Evolutionary conservation across 2,888 invertebrate species (phyloP).

Genomic region (Acheta domesticus): DNA sequence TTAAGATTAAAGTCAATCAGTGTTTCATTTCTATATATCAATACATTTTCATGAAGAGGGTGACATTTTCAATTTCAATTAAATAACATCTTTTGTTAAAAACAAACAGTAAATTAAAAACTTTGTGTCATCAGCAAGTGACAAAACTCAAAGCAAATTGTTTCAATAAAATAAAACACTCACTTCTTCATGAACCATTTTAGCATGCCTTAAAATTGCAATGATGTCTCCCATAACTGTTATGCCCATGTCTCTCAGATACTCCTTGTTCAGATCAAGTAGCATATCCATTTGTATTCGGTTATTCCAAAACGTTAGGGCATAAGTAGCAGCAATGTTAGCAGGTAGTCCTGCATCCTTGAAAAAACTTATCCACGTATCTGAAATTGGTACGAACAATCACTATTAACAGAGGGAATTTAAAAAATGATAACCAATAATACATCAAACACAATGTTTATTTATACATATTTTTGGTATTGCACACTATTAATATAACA

Average conservation of each 20-base stretch:
- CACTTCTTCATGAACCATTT: conserved; percentile 54
- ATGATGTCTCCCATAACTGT: conserved; percentile 63
- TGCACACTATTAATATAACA: neutral
- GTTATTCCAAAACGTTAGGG: conserved; percentile 81
- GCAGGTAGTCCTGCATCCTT: conserved; percentile 78
- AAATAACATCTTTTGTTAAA: too few species aligned
- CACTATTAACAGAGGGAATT: too few species aligned
- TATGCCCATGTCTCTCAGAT: conserved; percentile 84
- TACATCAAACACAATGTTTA: neutral
- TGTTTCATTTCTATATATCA: too few species aligned
- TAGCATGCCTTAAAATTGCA: conserved; percentile 62
- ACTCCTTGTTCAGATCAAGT: conserved; percentile 80
- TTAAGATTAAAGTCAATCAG: too few species aligned
- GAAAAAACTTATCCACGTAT: conserved; percentile 83
- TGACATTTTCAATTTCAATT: too few species aligned
- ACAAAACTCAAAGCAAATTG: neutral
- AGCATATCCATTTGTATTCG: conserved; percentile 84
- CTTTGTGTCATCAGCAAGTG: neutral
- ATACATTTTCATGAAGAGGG: too few species aligned
- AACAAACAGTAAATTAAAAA: neutral
- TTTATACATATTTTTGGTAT: neutral
- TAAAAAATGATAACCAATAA: neutral
- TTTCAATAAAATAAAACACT: neutral
- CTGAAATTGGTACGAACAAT: conserved; percentile 45
- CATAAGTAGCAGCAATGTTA: conserved; percentile 76